These are phyloP conservation scores for Drosophila cracens DNA, from an alignment of 2,888 invertebrate species.

Conservation along the genomic window DNA sequence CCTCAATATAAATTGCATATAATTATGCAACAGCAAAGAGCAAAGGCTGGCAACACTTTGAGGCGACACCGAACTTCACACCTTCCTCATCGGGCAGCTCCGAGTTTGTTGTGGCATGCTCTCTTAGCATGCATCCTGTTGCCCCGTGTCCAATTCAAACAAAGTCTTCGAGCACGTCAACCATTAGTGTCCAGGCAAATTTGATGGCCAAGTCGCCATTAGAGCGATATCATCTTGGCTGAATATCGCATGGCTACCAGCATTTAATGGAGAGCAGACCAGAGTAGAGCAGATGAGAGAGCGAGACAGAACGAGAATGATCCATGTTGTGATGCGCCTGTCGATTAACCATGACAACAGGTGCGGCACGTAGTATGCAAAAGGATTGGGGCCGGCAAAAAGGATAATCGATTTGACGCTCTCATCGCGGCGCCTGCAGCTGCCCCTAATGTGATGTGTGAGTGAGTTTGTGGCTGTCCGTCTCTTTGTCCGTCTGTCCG, in stretches of 20 bases:
- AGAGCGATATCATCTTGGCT: conserved; percentile 57
- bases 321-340: conserved; percentile 53
- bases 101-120: conserved; percentile 21
- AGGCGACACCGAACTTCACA: conserved; percentile 57
- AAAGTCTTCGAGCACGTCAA: conserved; percentile 29
- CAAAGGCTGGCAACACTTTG: conserved; percentile 27
- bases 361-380: conserved; percentile 72
- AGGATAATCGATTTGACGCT: conserved; percentile 71
- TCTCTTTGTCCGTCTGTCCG: neutral
- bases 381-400: conserved; percentile 64
- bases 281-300: neutral
- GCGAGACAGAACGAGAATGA: conserved; percentile 5
- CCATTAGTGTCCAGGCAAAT: conserved; percentile 57
- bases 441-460: conserved; percentile 67
- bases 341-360: conserved; percentile 75
- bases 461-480: neutral
- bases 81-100: conserved; percentile 39
- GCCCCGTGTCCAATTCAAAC: conserved; percentile 56
- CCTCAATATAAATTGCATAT: conserved; percentile 69
- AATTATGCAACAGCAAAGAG: conserved; percentile 67
- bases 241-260: conserved; percentile 60
- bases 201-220: conserved; percentile 70
- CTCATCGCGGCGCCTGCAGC: conserved; percentile 66
- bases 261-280: conserved; percentile 34
- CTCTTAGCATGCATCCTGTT: conserved; percentile 23